Evolutionary conservation across 2,113 vertebrate species (phyloP).

Genomic region (Sinocyclocheilus rhinocerous): DNA sequence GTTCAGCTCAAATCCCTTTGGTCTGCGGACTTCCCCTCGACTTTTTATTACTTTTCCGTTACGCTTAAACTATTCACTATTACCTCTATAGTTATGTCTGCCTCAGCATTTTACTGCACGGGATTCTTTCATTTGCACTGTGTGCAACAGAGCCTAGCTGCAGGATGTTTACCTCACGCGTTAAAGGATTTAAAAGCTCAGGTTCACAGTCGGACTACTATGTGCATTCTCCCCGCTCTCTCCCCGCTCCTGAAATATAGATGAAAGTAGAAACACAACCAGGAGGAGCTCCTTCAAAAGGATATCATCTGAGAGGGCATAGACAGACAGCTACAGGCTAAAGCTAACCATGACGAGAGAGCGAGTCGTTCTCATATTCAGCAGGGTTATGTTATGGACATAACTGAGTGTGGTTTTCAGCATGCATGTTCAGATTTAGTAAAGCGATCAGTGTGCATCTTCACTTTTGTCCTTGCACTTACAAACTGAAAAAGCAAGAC

Average conservation of each 20-base stretch:
- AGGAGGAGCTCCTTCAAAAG: neutral
- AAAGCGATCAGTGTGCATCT: neutral
- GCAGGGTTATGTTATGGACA: neutral
- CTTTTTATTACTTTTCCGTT: constrained; percentile 16
- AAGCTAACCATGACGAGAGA: neutral
- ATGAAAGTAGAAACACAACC: constrained; percentile 40
- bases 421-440: neutral
- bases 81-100: neutral
- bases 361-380: neutral
- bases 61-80: constrained; percentile 28
- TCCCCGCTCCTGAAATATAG: constrained; percentile 41
- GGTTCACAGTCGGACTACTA: constrained; percentile 1
- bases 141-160: constrained; percentile 9
- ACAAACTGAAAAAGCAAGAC: neutral
- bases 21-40: neutral
- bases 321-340: constrained; percentile 37
- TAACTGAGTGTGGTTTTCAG: neutral
- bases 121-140: constrained; percentile 32
- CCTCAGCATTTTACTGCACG: constrained; percentile 5
- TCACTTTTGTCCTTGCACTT: neutral
- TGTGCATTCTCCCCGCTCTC: constrained; percentile 19
- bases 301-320: constrained; percentile 27
- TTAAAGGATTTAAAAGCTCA: constrained; percentile 48
- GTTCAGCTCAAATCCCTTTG: constrained; percentile 19
- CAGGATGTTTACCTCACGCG: constrained; percentile 37